Evolutionary conservation across 2,888 invertebrate genomes (phyloP), one percentile per base, ranked within the genome.

Genomic region (Pycnomerus fuliginosus): DNA sequence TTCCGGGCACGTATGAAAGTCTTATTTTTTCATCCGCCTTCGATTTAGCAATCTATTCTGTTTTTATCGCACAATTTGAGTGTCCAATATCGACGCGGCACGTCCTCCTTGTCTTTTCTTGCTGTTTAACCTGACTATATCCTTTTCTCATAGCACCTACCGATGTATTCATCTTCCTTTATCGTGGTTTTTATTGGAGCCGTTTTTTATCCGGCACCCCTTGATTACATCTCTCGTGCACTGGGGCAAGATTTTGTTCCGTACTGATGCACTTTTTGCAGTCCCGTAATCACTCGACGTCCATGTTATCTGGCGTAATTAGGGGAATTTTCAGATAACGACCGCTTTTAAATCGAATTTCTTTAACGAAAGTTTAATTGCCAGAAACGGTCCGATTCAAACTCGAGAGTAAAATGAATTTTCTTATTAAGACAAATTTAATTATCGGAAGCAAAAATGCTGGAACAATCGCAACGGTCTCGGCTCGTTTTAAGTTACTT

Each of bases 1-100:
- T 67, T 66, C 67, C 43, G 28, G 42, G 52, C 69, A 69, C 70
- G 70, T 66, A 64, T 53, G 53, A 48, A 58, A 60, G 62, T 64
- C 64, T 64, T 65, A 67, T 67, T 70, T 69, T 70, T 69, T 67
- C 67, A 68, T 68, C 64, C 67, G 57, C 60, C 58, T 68, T 65
- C 69, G 69, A 69, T 68, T 68, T 65, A 64, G 68, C 69, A 64
- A 69, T 69, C 67, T 61, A 69, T 69, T 68, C 67, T 61, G 62
- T 69, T 69, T 68, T 69, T 69, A 70, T 70, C 68, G 67, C 60
- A 51, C 66, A 65, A 68, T 69, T 66, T 64, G 63, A 64, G 65
- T 65, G 64, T 64, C 65, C 67, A 58, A 63, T 61, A 66, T 59
- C 56, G 50, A 50, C 48, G 41, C 48, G 47, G 50, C 55, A 56